Base-by-base conservation (phyloP, 1,140 invertebrate species). In the Coboldia fuscipes region DNA sequence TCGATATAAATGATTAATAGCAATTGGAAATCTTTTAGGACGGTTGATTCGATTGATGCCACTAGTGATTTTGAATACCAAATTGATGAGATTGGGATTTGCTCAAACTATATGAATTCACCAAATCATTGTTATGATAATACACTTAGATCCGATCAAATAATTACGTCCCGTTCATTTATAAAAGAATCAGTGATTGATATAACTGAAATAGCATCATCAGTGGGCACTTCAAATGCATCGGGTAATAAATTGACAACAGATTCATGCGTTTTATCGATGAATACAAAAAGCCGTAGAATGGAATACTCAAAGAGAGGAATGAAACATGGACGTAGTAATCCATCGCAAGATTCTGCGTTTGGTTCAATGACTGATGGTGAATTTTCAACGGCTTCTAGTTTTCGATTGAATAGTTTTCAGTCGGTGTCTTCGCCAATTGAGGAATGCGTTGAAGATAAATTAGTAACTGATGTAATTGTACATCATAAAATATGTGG, bases 401-500 rank as follows among this genome's bases (percentile, higher is more conserved):
- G 50, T 31, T 53, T 54, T 24, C 45, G 50, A 8, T 39, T 54
- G 9, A 55, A 48, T 27, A 54, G 51, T 30, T 55, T 55, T 32
- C 52, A 55, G 30, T 55, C 52, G 14, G 53, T 55, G n/a, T 48
- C 48, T 13, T 55, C 52, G 22, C 52, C 52, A 14, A 55, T 55
- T 1, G 52, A 55, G 34, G 52, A 55, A 20, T 50, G 51, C 6
- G 52, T 54, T 15, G 52, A 55, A 41, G 52, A 55, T 37, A 39
- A n/a, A n/a, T n/a, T 14, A 12, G 14, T 27, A 27, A 27, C 24
- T 27, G 24, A 14, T 27, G 12, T 27, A 27, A 10, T 14, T 12
- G 24, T 10, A 27, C 24, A 10, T n/a, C 14, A 10, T 3, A 10
- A n/a, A 27, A 27, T 14, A n/a, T n/a, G n/a, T n/a, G n/a, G n/a